Evolutionary conservation across 2,113 vertebrate species (phyloP).

Genomic region (Odobenus rosmarus): DNA sequence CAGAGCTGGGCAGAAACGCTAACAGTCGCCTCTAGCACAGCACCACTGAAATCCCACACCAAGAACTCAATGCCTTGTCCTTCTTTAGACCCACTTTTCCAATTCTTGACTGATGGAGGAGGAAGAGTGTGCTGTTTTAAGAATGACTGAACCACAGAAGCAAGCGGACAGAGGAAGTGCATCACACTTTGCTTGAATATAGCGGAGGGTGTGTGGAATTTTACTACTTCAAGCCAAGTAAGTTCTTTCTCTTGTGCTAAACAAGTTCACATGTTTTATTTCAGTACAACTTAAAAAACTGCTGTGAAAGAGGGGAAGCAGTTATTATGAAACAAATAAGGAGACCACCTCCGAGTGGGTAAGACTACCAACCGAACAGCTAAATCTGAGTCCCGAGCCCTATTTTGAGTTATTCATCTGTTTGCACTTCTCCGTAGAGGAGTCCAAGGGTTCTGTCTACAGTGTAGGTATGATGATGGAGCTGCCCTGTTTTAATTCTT

Average conservation of each 20-base stretch:
- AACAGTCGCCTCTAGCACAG: accelerated
- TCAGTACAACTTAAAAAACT: not conserved
- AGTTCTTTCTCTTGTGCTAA: not conserved
- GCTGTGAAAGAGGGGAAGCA: not conserved
- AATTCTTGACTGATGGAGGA: not conserved
- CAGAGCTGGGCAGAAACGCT: not conserved
- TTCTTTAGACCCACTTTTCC: not conserved
- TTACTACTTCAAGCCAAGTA: not conserved
- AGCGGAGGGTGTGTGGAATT: not conserved
- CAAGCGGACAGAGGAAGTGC: not conserved
- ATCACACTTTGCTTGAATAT: not conserved
- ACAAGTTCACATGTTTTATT: not conserved
- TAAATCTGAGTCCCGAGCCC: not conserved
- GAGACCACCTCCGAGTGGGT: not conserved
- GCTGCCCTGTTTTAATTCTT: not conserved
- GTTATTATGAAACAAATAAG: not conserved
- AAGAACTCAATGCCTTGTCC: not conserved
- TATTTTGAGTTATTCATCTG: not conserved
- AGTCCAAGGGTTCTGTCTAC: not conserved
- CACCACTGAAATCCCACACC: not conserved
- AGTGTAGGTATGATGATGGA: not conserved
- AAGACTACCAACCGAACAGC: not conserved
- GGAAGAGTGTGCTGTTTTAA: not conserved
- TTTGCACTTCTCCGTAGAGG: not conserved
- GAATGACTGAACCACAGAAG: not conserved